Evolutionary conservation across 2,888 invertebrate genomes (phyloP).

Genomic region (Ichneumon xanthorius): DNA sequence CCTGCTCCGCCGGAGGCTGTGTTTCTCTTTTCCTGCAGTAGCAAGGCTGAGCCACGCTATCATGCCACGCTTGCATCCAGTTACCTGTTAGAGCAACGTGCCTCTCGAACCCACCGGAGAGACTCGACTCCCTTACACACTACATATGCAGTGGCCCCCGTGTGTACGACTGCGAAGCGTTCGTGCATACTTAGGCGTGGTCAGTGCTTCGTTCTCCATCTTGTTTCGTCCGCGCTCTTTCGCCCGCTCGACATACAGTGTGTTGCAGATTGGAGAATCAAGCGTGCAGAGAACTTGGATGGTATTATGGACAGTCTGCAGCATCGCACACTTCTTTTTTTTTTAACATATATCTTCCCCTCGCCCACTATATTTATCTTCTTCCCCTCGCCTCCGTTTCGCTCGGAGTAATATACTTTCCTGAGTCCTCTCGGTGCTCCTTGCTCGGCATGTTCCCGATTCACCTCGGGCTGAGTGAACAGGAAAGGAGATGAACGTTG

Average conservation of each 20-base stretch:
- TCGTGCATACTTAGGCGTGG: constrained; percentile 56
- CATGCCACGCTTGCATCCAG: constrained; percentile 59
- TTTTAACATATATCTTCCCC: constrained; percentile 36
- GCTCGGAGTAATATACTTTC: constrained; percentile 49
- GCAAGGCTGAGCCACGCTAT: constrained; percentile 58
- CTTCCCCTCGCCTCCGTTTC: constrained; percentile 23
- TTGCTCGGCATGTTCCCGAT: constrained; percentile 43
- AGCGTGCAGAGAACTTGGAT: constrained; percentile 25
- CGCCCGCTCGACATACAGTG: neutral
- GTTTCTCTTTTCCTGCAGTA: constrained; percentile 69
- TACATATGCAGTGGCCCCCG: constrained; percentile 22
- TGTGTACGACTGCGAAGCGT: constrained; percentile 40
- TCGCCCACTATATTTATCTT: constrained; percentile 50
- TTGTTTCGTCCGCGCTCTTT: neutral
- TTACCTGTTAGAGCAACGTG: constrained; percentile 53
- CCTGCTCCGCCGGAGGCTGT: constrained; percentile 68
- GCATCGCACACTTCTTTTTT: constrained; percentile 50
- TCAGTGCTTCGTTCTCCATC: constrained; percentile 48
- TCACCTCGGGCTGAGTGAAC: constrained; percentile 38
- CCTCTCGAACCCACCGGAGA: constrained; percentile 19
- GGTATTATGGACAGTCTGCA: constrained; percentile 39
- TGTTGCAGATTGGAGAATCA: constrained; percentile 35
- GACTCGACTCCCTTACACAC: constrained; percentile 3
- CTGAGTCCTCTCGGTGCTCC: constrained; percentile 38
- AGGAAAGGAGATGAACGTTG: neutral